Base-by-base conservation (phyloP, 2,888 invertebrate species). In the Gastrophysa polygoni region DNA sequence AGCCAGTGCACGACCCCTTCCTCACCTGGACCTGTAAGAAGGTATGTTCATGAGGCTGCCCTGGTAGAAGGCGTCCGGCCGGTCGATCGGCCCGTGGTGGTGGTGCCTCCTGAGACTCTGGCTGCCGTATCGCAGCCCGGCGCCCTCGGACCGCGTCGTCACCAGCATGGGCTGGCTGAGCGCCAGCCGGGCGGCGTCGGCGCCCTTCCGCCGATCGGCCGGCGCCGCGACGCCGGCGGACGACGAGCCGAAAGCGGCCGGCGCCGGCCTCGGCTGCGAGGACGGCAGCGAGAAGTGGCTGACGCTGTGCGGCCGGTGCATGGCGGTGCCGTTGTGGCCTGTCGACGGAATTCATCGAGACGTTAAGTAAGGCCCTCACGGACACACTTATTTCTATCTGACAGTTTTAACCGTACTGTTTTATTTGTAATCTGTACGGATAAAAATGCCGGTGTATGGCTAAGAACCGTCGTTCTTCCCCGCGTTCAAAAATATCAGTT, bases 61-160 rank as follows among this genome's bases (percentile, higher is more conserved):
- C 77, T 92, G 91, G 79, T 96, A 96, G 73, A 97, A 89, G 7
- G 95, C 90, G 79, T 98, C 96, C 57, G 92, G 92, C 56, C 93
- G 86, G 73, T 91, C 87, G 86, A 96, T 89, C 14, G 94, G 90
- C 1, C 93, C 91, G 20, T 71, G 68, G 32, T 73, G 73, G 14
- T 38, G 38, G 14, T 6, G 1, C 54, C 68, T 71, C 46, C 73
- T 66, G 32, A 75, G 68, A 64, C 69, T 72, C 47, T 77, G 78
- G 69, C 90, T 90, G 29, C 88, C 89, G 32, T 85, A 87, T 48
- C 71, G 70, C 46, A 64, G 60, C 32, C 59, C 59, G 18, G 67
- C 66, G 0, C 61, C 57, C 55, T 75, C 67, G 14, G 73, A 73
- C 65, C 76, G 83, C 6, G 77, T n/a, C n/a, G n/a, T 75, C 54